Evolutionary conservation across 2,888 invertebrate genomes (phyloP).

Genomic region (Chrysotoxum bicinctum): DNA sequence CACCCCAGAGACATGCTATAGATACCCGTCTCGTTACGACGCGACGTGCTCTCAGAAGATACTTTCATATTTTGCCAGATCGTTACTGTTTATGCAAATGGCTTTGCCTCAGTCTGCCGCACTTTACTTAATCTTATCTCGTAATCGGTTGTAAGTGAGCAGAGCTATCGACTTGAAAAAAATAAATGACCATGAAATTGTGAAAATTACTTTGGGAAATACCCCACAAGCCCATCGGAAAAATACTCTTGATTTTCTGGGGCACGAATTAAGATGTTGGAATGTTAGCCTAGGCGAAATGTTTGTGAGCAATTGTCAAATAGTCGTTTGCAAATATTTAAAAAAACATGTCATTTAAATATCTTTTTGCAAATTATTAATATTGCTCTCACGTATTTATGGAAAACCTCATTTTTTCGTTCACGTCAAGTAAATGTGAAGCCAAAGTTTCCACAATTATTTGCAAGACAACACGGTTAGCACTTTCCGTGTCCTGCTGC

Average conservation of each 20-base stretch:
- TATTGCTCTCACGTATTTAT: background rate
- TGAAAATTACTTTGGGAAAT: slow-evolving; percentile 16
- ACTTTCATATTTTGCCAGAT: slow-evolving; percentile 38
- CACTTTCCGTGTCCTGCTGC: background rate
- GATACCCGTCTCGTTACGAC: background rate
- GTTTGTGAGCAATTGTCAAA: background rate
- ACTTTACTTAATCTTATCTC: slow-evolving; percentile 56
- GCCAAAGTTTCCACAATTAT: background rate
- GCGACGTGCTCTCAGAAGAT: slow-evolving; percentile 11
- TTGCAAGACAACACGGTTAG: background rate
- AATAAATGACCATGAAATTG: slow-evolving; percentile 60
- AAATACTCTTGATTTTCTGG: background rate
- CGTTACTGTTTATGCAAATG: slow-evolving; percentile 52
- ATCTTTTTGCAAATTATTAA: background rate
- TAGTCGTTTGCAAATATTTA: background rate
- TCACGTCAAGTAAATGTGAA: background rate
- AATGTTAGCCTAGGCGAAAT: background rate
- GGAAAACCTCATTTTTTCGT: background rate
- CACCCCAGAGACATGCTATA: background rate
- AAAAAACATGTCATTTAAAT: background rate
- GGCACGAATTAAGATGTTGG: background rate
- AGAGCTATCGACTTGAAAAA: slow-evolving; percentile 46
- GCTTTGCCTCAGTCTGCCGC: slow-evolving; percentile 6
- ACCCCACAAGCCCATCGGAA: background rate
- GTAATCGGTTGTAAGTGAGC: slow-evolving; percentile 29